These are phyloP conservation scores for Chiloscyllium punctatum DNA, from an alignment of 2,797 vertebrate genomes.

Conservation along the genomic window DNA sequence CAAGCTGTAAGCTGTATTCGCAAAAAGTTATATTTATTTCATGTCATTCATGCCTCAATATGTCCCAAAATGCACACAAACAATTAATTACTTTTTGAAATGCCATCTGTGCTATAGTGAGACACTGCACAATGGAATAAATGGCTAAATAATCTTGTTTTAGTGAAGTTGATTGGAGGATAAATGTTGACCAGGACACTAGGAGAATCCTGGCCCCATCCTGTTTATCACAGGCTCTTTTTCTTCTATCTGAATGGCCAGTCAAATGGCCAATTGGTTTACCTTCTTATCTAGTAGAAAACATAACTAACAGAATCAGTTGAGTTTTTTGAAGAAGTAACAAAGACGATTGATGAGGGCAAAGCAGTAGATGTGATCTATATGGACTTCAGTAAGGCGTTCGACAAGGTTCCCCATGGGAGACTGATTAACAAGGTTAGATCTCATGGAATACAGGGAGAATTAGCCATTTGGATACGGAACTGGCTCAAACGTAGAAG, in stretches of 20 bases:
- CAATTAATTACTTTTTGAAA: background rate
- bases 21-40: background rate
- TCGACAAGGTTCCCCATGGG: too few species aligned
- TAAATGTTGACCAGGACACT: background rate
- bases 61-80: background rate
- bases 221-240: background rate
- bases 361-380: too few species aligned
- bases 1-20: too few species aligned
- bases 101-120: background rate
- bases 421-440: too few species aligned
- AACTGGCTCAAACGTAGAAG: too few species aligned
- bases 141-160: background rate
- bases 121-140: background rate
- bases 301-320: background rate
- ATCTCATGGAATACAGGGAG: too few species aligned
- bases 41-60: background rate
- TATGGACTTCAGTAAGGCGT: too few species aligned
- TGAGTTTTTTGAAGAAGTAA: too few species aligned
- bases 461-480: too few species aligned
- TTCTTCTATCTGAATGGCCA: background rate
- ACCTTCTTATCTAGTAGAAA: background rate
- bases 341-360: too few species aligned
- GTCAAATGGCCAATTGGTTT: background rate
- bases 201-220: background rate
- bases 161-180: background rate